Evolutionary conservation across 2,113 vertebrate genomes (phyloP).

Genomic region (Opisthocomus hoazin): DNA sequence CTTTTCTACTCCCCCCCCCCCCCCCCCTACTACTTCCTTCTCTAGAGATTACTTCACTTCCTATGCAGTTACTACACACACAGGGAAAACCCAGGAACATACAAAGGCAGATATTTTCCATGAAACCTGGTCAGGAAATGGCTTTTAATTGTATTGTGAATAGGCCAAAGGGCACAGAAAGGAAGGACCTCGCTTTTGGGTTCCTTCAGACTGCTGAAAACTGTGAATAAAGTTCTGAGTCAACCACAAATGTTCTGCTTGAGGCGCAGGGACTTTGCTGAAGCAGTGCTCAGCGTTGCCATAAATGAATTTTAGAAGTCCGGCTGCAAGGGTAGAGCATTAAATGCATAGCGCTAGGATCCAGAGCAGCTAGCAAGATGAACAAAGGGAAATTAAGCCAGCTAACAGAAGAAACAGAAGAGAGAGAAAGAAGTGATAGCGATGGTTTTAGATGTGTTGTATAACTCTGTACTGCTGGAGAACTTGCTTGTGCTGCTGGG

Average conservation of each 20-base stretch:
- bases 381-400: not conserved
- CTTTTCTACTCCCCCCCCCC: not conserved
- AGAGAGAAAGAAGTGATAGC: not conserved
- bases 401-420: not conserved
- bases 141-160: not conserved
- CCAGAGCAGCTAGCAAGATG: not conserved
- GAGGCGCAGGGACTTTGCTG: not conserved
- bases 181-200: not conserved
- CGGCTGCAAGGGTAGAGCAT: not conserved
- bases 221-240: not conserved
- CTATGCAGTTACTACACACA: not conserved
- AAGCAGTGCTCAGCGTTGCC: fast-evolving
- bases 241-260: not conserved
- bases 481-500: not conserved
- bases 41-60: constrained; percentile 27
- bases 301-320: not conserved
- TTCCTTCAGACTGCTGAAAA: not conserved
- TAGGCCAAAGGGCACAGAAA: not conserved
- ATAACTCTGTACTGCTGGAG: not conserved
- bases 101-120: constrained; percentile 27
- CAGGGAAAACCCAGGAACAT: not conserved
- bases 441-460: not conserved
- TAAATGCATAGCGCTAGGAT: not conserved
- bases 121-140: not conserved
- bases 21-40: not conserved